phyloP scores from a whole-genome alignment of 2,888 invertebrate genomes.

The Nebria brevicollis region DNA sequence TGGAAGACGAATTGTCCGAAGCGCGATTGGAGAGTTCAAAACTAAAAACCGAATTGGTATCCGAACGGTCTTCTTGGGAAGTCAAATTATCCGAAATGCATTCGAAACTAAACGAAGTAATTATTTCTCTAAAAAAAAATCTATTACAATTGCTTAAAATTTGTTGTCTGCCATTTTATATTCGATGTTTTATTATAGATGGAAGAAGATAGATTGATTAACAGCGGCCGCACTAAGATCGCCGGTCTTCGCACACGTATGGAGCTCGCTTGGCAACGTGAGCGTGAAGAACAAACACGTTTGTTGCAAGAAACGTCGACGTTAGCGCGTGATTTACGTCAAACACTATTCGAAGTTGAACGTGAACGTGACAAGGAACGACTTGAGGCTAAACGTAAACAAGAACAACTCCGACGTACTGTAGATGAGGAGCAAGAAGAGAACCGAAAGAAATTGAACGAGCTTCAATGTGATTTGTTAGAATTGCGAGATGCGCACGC shows the following conservation, averaged over 20 bases:
- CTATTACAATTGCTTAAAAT: neutral
- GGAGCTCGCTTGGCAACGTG: conserved; percentile 94
- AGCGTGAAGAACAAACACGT: conserved; percentile 91
- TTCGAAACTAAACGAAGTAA: conserved; percentile 84
- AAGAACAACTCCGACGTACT: conserved; percentile 84
- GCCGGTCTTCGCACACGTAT: conserved; percentile 87
- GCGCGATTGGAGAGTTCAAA: conserved; percentile 83
- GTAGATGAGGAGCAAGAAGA: conserved; percentile 91
- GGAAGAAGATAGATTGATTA: conserved; percentile 87
- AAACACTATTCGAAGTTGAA: conserved; percentile 90
- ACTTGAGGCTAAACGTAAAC: conserved; percentile 84
- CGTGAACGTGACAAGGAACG: conserved; percentile 90
- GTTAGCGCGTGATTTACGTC: conserved; percentile 85
- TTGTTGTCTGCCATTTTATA: neutral
- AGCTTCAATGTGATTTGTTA: conserved; percentile 87
- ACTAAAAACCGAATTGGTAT: conserved; percentile 88
- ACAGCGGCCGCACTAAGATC: conserved; percentile 85
- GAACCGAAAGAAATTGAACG: conserved; percentile 82
- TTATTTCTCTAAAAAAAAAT: conserved; percentile 5
- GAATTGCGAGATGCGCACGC: conserved; percentile 93
- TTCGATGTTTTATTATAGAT: conserved; percentile 64
- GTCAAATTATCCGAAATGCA: conserved; percentile 89
- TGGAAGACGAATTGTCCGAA: conserved; percentile 91
- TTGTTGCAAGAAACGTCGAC: conserved; percentile 90
- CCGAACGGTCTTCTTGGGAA: conserved; percentile 86